phyloP scores from a whole-genome alignment of 2,113 vertebrate species.

The Barnardius zonarius region DNA sequence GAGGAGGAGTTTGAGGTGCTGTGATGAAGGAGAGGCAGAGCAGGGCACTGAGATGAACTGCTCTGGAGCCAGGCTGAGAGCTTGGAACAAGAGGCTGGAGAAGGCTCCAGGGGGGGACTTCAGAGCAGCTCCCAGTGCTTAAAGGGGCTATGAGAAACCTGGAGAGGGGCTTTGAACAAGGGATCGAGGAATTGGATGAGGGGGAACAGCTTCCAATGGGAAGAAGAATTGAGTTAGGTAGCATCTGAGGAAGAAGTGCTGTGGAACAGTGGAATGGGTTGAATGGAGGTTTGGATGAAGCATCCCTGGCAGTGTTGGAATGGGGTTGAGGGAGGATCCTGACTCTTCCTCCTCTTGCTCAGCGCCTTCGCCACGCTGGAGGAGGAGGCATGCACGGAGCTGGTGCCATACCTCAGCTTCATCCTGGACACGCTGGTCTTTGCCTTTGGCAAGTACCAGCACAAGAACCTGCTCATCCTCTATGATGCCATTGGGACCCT shows the following conservation, averaged over 20 bases:
- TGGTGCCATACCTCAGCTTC: conserved; percentile 96
- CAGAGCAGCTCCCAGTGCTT: neutral
- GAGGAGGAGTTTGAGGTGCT: neutral
- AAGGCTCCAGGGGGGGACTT: neutral
- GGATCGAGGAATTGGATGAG: neutral
- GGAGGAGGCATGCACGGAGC: conserved; percentile 93
- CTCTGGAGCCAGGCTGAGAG: neutral
- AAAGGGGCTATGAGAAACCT: neutral
- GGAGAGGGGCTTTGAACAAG: neutral
- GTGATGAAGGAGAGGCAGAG: neutral
- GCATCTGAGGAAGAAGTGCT: neutral
- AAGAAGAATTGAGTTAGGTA: neutral
- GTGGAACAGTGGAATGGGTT: neutral
- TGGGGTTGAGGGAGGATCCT: neutral
- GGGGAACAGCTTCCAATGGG: neutral
- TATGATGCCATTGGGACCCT: conserved; percentile 94
- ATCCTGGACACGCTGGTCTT: conserved; percentile 95
- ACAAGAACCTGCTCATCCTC: conserved; percentile 95
- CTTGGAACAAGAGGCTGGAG: neutral
- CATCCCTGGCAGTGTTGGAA: neutral
- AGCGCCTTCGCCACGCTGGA: conserved; percentile 94
- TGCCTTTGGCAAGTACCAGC: conserved; percentile 95
- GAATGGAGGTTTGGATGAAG: neutral
- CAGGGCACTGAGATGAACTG: neutral
- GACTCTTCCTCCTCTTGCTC: neutral